A percentile compares a stretch with the other conserved stretches of the same genome.
These are phyloP conservation scores for Lordiphosa fenestrarum DNA, from an alignment of 2,888 invertebrate species.

Conservation along the genomic window DNA sequence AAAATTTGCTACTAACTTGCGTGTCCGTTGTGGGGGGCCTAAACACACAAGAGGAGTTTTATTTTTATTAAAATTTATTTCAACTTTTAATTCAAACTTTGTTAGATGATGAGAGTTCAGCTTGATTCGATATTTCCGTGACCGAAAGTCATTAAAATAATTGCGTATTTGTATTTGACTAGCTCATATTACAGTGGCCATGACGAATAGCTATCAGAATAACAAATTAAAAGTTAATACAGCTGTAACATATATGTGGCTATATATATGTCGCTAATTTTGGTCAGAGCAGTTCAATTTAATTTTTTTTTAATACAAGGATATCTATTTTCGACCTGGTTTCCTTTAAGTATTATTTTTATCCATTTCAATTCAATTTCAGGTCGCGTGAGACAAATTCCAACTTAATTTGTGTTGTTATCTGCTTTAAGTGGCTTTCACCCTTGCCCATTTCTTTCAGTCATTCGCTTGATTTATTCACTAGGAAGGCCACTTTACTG, in stretches of 20 bases:
- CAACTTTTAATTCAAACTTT: constrained; percentile 3
- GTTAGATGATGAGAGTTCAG: constrained; percentile 15
- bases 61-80: constrained; percentile 4
- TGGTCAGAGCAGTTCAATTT: not conserved
- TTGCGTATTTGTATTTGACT: constrained; percentile 22
- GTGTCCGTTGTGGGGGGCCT: constrained; percentile 3
- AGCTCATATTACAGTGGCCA: constrained; percentile 15
- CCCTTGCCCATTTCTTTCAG: constrained; percentile 4
- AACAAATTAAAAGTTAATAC: constrained; percentile 28
- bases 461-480: constrained; percentile 10
- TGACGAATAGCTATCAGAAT: constrained; percentile 25
- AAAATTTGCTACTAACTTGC: constrained; percentile 23
- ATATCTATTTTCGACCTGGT: constrained; percentile 13
- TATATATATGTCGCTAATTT: not conserved
- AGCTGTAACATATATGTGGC: not conserved
- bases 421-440: constrained; percentile 10
- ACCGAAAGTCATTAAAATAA: constrained; percentile 60
- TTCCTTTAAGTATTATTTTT: constrained; percentile 26
- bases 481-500: constrained; percentile 1
- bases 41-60: constrained; percentile 16
- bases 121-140: constrained; percentile 76
- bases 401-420: constrained; percentile 17
- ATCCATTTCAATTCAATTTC: constrained; percentile 33
- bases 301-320: not conserved
- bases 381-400: constrained; percentile 16